Evolutionary conservation across 2,888 invertebrate species (phyloP), one percentile per base, ranked within the genome.

Genomic region (Synergus itoensis): DNA sequence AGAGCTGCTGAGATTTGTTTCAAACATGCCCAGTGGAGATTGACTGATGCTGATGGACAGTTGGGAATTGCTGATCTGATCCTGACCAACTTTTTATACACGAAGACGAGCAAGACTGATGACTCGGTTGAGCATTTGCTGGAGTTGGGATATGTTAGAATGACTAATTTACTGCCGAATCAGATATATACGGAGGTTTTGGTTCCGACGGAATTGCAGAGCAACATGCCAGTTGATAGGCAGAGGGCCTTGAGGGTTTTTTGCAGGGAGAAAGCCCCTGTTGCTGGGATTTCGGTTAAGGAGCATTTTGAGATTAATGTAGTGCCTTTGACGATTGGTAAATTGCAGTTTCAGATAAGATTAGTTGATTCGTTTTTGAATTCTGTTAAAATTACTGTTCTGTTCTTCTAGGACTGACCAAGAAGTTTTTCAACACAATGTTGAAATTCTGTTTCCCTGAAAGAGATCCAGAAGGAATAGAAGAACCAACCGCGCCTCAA

Each of bases 241-340:
- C 92, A 93, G 93, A 95, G 98, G 89, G 98, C 99, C 28, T 93
- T 99, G 84, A 94, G 99, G 83, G 97, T 99, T 69, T 98, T 99
- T 93, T 99, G 99, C 87, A 94, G 99, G 81, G 99, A 99, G 93
- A 96, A 97, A 85, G 98, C 98, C 67, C 99, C 98, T 0, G 99
- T 99, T 8, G 99, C 99, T n/a, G 99, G 99, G 3, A 99, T 99
- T 86, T 97, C 98, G 0, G 98, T 99, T 16, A 99, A 99, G 92
- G 99, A 99, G 91, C 99, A 99, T 93, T 99, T 99, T 92, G 99
- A 99, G 93, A 98, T 99, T 84, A 99, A 99, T 93, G 96, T 99
- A 64, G 98, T 98, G 16, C 99, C 99, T 11, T 95, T 99, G 81
- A 96, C 97, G 1, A 97, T 98, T 89, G 96, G 97, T 95, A 89